Percentiles rank a stretch among this genome's conserved stretches.
phyloP scores from a whole-genome alignment of 2,797 vertebrate genomes.

The Potorous gilbertii region DNA sequence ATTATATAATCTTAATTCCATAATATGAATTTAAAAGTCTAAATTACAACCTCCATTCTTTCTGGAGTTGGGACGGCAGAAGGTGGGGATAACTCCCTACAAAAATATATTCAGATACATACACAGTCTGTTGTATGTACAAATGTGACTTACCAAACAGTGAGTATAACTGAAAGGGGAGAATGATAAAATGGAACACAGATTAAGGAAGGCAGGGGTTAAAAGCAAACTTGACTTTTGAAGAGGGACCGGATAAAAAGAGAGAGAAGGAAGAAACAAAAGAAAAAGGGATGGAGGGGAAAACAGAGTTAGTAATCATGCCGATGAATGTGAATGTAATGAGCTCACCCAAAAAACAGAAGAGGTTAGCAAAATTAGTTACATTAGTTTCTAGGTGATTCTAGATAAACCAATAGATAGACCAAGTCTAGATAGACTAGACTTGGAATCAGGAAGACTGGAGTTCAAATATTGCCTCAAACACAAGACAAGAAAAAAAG shows the following conservation, averaged over 20 bases:
- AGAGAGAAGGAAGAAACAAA: background rate
- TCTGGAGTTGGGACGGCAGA: background rate
- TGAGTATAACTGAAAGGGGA: background rate
- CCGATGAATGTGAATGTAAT: background rate
- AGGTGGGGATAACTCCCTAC: background rate
- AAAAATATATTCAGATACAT: background rate
- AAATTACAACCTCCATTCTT: background rate
- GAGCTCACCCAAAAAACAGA: background rate
- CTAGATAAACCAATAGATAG: too few species aligned
- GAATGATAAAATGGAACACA: background rate
- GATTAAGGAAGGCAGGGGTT: background rate
- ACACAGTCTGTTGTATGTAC: background rate
- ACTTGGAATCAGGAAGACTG: background rate
- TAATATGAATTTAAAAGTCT: background rate
- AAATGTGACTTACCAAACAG: background rate
- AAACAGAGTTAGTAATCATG: background rate
- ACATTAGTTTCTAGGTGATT: background rate
- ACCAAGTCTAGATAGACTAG: background rate
- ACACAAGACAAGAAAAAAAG: background rate
- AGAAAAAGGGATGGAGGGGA: background rate
- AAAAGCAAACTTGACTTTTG: background rate
- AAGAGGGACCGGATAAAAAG: background rate
- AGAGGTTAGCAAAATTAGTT: background rate
- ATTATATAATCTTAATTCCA: conserved; percentile 52
- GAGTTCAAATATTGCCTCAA: background rate